Evolutionary conservation across 2,113 vertebrate species (phyloP), one percentile per base, ranked within the genome.

Genomic region (Tiliqua scincoides): DNA sequence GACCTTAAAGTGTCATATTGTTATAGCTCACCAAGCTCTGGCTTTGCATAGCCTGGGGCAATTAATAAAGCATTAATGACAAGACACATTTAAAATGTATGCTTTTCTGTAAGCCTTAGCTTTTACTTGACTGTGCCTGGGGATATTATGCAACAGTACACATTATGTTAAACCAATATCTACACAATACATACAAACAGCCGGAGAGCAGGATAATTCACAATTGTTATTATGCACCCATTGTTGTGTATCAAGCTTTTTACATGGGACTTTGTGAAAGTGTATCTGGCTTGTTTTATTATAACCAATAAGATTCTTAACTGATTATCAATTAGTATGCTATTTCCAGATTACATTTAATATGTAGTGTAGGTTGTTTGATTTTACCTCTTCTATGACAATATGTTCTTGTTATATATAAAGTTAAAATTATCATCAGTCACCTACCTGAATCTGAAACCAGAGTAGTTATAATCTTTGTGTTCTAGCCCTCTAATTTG

Each of bases 61-160:
- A 98, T 99, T 98, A 99, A 99, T 99, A 99, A 99, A 98, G 98
- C 98, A 98, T 99, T 98, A 98, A 99, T 98, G 98, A 98, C 98
- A 98, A 98, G 98, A 96, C 97, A 97, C 97, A 98, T 98, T 98
- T 98, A 97, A 98, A 98, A 98, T 97, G 97, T 97, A 96, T 96
- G 97, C 96, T 97, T 97, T 97, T 97, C 97, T 97, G 95, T 97
- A 95, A 87, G 93, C 97, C 97, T 96, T 97, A 95, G 95, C 97
- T 96, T 97, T 97, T 97, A 95, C 96, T 96, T 91, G 93, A 88
- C 94, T 95, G 88, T 94, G 97, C 96, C 96, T 95, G 93, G 87
- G 96, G 96, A 96, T 94, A 96, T 96, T 93, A 93, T 91, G 93
- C 96, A 96, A 95, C 96, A 95, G 94, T 96, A 92, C 93, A 76